Conservation (phyloP, 2,113 vertebrate species). For the Paratilapia polleni region DNA sequence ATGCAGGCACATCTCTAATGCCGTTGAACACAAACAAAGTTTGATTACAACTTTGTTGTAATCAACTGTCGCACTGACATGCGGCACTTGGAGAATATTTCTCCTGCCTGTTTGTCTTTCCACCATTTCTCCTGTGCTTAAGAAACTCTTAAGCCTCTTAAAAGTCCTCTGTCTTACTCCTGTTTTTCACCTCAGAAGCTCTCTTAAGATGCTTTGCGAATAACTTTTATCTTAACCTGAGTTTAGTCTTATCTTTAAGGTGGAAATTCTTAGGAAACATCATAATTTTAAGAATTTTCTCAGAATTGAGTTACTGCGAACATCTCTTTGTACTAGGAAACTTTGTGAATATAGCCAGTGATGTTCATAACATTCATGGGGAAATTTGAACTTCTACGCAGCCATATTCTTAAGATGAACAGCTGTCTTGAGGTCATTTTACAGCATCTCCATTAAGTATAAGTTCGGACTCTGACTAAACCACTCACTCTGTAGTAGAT, state of each 20-base stretch:
- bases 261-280: neutral
- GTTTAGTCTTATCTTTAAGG: neutral
- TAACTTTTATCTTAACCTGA: neutral
- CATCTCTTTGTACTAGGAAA: neutral
- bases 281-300: neutral
- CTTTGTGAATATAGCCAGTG: neutral
- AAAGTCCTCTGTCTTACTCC: neutral
- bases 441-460: neutral
- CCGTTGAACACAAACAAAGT: neutral
- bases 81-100: neutral
- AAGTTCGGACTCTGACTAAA: neutral
- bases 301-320: neutral
- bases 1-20: neutral
- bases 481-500: neutral
- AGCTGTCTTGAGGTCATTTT: neutral
- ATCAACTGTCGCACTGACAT: neutral
- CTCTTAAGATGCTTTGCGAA: neutral
- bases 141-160: neutral
- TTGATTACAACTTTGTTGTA: too few species aligned
- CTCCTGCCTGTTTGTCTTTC: neutral
- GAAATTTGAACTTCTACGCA: neutral
- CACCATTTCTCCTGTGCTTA: neutral
- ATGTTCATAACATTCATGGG: neutral
- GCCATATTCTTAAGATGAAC: neutral
- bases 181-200: neutral